Evolutionary conservation across 2,888 invertebrate species (phyloP).

Genomic region (Drosophila parthenogenetica): DNA sequence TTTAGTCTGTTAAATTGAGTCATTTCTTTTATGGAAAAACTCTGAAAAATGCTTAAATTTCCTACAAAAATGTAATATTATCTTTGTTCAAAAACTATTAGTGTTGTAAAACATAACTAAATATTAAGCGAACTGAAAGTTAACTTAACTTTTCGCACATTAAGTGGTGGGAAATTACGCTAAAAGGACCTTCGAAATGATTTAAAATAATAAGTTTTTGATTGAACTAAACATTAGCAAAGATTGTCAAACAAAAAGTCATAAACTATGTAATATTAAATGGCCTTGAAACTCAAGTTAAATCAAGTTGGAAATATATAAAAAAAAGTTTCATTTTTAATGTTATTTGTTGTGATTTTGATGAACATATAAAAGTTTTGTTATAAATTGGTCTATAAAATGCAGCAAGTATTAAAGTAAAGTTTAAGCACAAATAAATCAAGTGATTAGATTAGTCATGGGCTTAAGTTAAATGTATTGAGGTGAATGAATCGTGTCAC

Average conservation of each 20-base stretch:
- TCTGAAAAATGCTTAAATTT: no score
- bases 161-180: not conserved
- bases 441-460: not conserved
- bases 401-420: not conserved
- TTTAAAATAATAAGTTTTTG: not conserved
- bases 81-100: not conserved
- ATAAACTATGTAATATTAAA: constrained; percentile 12
- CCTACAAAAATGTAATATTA: no score
- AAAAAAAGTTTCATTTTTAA: constrained; percentile 10
- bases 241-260: not conserved
- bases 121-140: not conserved
- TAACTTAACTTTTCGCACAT: not conserved
- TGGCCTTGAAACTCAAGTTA: constrained; percentile 3
- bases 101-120: not conserved
- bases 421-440: not conserved
- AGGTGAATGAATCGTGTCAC: not conserved
- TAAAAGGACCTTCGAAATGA: not conserved
- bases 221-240: constrained; percentile 1
- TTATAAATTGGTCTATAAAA: not conserved
- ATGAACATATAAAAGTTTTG: not conserved
- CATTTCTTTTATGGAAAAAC: no score
- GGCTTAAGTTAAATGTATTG: not conserved
- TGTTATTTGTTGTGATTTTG: constrained; percentile 12
- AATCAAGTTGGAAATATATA: constrained; percentile 5
- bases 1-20: no score